Evolutionary conservation across 2,888 invertebrate species (phyloP).

Genomic region (Scelioninae gen. 2): DNA sequence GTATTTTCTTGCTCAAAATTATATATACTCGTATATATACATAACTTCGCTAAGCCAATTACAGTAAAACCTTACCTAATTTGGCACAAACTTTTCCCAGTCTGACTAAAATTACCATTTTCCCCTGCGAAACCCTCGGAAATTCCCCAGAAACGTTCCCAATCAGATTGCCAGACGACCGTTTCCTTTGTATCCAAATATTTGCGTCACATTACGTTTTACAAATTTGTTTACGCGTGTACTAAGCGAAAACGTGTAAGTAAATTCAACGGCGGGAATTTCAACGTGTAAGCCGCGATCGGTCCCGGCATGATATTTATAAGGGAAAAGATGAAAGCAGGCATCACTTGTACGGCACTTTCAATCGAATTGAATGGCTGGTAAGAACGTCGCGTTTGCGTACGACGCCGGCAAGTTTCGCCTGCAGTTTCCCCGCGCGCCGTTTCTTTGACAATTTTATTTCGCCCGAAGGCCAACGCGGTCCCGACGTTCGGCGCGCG

Average conservation of each 20-base stretch:
- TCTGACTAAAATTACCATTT: too few species aligned
- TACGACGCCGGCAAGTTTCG: conserved; percentile 32
- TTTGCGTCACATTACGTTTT: conserved; percentile 12
- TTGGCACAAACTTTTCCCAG: too few species aligned
- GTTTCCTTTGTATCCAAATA: conserved; percentile 8
- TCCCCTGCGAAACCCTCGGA: too few species aligned
- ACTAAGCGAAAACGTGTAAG: conserved; percentile 34
- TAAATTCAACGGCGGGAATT: conserved; percentile 22
- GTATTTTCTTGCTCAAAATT: too few species aligned
- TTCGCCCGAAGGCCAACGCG: conserved; percentile 36
- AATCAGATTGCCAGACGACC: background rate
- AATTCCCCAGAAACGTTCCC: background rate
- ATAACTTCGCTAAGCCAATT: too few species aligned
- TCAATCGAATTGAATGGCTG: conserved; percentile 43
- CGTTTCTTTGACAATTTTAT: conserved; percentile 49
- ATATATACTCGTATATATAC: too few species aligned
- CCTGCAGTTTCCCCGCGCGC: conserved; percentile 30
- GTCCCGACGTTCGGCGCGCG: conserved; percentile 10
- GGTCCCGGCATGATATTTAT: conserved; percentile 30
- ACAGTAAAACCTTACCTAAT: too few species aligned
- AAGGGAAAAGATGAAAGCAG: conserved; percentile 42
- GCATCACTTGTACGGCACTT: conserved; percentile 36
- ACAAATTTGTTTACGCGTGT: conserved; percentile 23
- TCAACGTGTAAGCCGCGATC: conserved; percentile 15
- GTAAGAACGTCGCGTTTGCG: conserved; percentile 38